A percentile compares a stretch with the other conserved stretches of the same genome.
These are phyloP conservation scores for Lepidurus couesii DNA, from an alignment of 1,140 invertebrate genomes.

Conservation along the genomic window DNA sequence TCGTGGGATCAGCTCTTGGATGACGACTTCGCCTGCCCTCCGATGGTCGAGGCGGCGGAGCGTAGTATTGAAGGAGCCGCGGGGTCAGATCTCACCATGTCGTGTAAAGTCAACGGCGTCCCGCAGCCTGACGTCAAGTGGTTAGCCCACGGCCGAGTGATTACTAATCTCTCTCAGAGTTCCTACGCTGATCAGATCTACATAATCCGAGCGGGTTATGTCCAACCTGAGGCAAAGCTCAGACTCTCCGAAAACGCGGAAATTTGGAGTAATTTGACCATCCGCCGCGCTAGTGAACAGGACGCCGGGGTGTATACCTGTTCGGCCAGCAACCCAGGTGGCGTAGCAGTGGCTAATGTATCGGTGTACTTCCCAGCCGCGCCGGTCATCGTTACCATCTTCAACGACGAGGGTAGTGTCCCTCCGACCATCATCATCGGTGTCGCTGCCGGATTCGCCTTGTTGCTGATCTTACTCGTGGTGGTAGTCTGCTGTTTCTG, in stretches of 20 bases:
- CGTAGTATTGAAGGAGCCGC: slow-evolving; percentile 60
- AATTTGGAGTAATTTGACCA: slow-evolving; percentile 69
- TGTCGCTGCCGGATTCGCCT: slow-evolving; percentile 32
- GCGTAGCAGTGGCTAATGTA: slow-evolving; percentile 60
- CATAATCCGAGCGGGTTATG: slow-evolving; percentile 42
- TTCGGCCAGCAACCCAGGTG: slow-evolving; percentile 66
- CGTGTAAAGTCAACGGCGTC: slow-evolving; percentile 71
- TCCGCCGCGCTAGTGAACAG: slow-evolving; percentile 58
- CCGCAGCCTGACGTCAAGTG: slow-evolving; percentile 76
- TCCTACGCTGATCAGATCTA: slow-evolving; percentile 41
- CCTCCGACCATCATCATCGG: slow-evolving; percentile 26
- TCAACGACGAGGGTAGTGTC: slow-evolving; percentile 26
- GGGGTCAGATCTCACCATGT: slow-evolving; percentile 68
- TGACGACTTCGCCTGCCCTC: slow-evolving; percentile 66
- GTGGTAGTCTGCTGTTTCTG: slow-evolving; percentile 40
- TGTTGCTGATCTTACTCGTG: slow-evolving; percentile 39
- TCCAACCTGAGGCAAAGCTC: slow-evolving; percentile 42
- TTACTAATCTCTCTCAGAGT: slow-evolving; percentile 51
- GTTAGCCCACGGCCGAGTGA: slow-evolving; percentile 63
- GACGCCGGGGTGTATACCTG: slow-evolving; percentile 82
- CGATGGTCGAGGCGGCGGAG: slow-evolving; percentile 53
- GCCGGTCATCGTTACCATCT: slow-evolving; percentile 41
- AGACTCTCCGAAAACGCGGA: slow-evolving; percentile 43
- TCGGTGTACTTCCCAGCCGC: slow-evolving; percentile 63
- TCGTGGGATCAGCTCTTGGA: slow-evolving; percentile 61